Base-by-base conservation (phyloP, 1,140 invertebrate species). In the Ephestia elutella region DNA sequence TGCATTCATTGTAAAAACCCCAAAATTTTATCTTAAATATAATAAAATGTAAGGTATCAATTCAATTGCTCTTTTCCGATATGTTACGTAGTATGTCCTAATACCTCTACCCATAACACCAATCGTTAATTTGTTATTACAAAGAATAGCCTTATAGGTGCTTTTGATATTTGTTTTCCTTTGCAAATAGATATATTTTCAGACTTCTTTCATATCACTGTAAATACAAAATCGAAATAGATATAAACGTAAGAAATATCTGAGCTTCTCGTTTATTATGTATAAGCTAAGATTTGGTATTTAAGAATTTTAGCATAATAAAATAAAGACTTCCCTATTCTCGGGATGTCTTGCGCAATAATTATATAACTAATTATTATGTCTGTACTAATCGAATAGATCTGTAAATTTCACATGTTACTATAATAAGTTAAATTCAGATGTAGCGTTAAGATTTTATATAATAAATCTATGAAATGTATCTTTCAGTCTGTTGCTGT, bases 381-480 rank as follows among this genome's bases (percentile, higher is more conserved):
- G 75, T 82, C 80, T 86, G 72, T 84, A 87, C 75, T 87, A 81
- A 80, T 80, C 70, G 65, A 77, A 78, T 87, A 80, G 82, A 68
- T 80, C 75, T 87, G 82, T 86, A 86, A 77, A 86, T 87, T 86
- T 81, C 81, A 86, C 79, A 87, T 85, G 85, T 87, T 86, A 86
- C 75, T 87, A 79, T 79, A 64, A 62, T 87, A 85, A 85, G 82
- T 82, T 85, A 80, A 80, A 73, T 85, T 85, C 80, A 82, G 74
- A 82, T 71, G 80, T 86, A 86, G 79, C 63, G 56, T 71, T 85
- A 86, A 86, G 82, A 83, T 86, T 87, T 87, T 87, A 86, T 87
- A 87, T 87, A 87, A 86, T 87, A 87, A 87, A 87, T 84, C 75
- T 83, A 85, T 86, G 75, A 86, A 87, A 87, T 87, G 82, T 86